Conservation (phyloP, 1,140 invertebrate genomes). For the Paramacrobiotus metropolitanus region DNA sequence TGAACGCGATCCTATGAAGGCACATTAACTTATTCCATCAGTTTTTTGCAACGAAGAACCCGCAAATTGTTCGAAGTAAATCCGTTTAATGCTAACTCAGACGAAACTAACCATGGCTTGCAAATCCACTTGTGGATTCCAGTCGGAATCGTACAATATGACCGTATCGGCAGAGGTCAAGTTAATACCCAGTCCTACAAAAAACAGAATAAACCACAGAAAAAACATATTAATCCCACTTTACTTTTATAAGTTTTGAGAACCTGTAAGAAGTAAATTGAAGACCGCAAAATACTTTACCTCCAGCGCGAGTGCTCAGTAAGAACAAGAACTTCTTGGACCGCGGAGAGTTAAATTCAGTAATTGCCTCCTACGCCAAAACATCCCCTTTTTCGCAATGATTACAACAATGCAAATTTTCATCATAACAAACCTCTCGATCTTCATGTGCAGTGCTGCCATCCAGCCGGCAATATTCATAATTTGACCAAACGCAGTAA, state of each 20-base stretch:
- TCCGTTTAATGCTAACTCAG: too few relatives aligned
- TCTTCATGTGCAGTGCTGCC: conserved; percentile 47
- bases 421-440: conserved; percentile 31
- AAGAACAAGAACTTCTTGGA: conserved; percentile 42
- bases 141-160: conserved; percentile 42
- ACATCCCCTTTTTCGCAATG: conserved; percentile 11
- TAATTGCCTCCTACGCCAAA: conserved; percentile 41
- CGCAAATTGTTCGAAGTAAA: too few relatives aligned
- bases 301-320: conserved; percentile 56
- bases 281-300: too few relatives aligned
- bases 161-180: conserved; percentile 74
- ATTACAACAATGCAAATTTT: background rate
- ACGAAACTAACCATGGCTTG: too few relatives aligned
- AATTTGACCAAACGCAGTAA: conserved; percentile 43
- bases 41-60: too few relatives aligned
- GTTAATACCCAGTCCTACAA: conserved; percentile 81
- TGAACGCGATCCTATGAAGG: conserved; percentile 52
- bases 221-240: too few relatives aligned
- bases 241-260: too few relatives aligned
- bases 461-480: conserved; percentile 54
- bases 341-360: conserved; percentile 34
- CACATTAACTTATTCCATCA: too few relatives aligned
- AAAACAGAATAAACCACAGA: too few relatives aligned
- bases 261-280: too few relatives aligned
- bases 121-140: conserved; percentile 3